Evolutionary conservation across 2,113 vertebrate species (phyloP), one percentile per base, ranked within the genome.

Genomic region (Loxodonta africana): DNA sequence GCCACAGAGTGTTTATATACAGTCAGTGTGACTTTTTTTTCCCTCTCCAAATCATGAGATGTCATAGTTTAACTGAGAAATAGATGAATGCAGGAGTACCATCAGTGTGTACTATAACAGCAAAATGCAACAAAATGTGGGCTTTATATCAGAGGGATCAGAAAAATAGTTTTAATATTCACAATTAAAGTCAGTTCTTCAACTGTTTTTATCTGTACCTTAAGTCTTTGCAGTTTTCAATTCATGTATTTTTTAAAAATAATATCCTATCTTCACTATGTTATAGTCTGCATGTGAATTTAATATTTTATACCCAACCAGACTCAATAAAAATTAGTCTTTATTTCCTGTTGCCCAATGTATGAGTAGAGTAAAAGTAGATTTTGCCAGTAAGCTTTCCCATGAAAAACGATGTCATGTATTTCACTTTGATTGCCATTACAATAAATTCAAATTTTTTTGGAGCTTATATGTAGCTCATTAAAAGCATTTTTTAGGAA

Each of bases 51-150:
- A 86, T 97, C 80, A 5, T 95, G 96, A 82, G 95, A 69, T 95
- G 97, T 93, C 77, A 4, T 80, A 83, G 87, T 74, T 96, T 95
- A 94, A 80, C 80, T 93, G 93, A 88, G 96, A 90, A 67, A 63
- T 62, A 63, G 0, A 41, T 67, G 26, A 10, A 51, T 0, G 6
- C 30, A 33, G 76, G 33, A 87, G 30, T 7, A 71, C 96, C 96
- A 93, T 53, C 33, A 6, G 0, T 93, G 95, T 84, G 57, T 84
- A 5, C 57, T 18, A 0, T 0, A 0, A 91, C 74, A 93, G 80
- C 4, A 21, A 41, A 25, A 1, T 26, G 41, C 86, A 95, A 90
- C 85, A 96, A 28, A 0, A 77, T 0, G 20, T 15, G 82, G 44
- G 33, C 2, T 41, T 92, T 8, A 23, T 1, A 1, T 48, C 69